Evolutionary conservation across 1,140 invertebrate species (phyloP), one percentile per base, ranked within the genome.

Genomic region (Rhynchophorus ferrugineus): DNA sequence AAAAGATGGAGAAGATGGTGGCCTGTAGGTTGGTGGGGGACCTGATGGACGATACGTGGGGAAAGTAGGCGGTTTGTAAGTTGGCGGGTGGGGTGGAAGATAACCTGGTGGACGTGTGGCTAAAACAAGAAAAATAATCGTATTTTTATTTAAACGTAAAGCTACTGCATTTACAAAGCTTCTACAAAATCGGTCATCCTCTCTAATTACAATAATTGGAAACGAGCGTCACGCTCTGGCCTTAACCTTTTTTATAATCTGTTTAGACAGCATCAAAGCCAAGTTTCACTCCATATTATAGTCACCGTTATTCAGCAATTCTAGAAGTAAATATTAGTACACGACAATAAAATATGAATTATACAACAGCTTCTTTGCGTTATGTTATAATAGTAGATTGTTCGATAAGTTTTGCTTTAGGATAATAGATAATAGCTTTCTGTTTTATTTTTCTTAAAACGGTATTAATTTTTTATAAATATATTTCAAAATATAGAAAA

Each of bases 21-120:
- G 61, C n/a, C 53, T 34, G 19, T 60, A 61, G 29, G 57, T 47
- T n/a, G 61, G 55, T 45, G 39, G 63, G 50, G 11, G 59, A 64
- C 33, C 61, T 58, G 5, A 19, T 3, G 59, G 49, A 37, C 16
- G 20, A 16, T 44, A 36, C 14, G 60, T 49, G n/a, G 58, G 45
- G 18, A 57, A 61, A 55, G 22, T 21, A 20, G 69, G 65, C 24
- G 62, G 69, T 54, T 54, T 65, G 21, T 13, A 45, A 18, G 19
- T 36, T 52, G 13, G 56, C 57, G n/a, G n/a, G n/a, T n/a, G n/a
- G n/a, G 29, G 57, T 41, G 44, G 57, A 16, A 54, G 37, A 20
- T 54, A 54, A 11, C 51, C 48, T 3, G 63, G 49, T 42, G 59
- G 52, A 11, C 16, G 42, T 6, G 51, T 54, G 20, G 11, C 44